These are phyloP conservation scores for Trochalopteron elliotii DNA, from an alignment of 2,113 vertebrate species.

Conservation along the genomic window DNA sequence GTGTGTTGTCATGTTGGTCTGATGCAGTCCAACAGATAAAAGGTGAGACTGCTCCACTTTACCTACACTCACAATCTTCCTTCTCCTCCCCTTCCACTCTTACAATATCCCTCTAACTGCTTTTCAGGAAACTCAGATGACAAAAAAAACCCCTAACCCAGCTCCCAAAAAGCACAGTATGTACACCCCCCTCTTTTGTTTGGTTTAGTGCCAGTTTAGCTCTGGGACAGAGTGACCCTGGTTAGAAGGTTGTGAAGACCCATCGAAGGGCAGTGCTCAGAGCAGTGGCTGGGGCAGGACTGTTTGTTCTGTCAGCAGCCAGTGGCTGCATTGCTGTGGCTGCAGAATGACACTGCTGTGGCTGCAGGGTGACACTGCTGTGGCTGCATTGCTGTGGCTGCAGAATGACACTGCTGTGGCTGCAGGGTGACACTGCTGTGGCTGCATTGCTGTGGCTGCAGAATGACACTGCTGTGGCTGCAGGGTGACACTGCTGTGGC, in stretches of 20 bases:
- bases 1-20: background rate
- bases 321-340: background rate
- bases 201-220: background rate
- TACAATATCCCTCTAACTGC: background rate
- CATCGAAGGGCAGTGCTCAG: background rate
- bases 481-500: background rate
- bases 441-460: background rate
- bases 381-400: background rate
- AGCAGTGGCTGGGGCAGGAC: background rate
- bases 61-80: background rate
- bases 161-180: background rate
- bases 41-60: background rate
- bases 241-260: background rate
- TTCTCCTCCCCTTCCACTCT: background rate
- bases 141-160: background rate
- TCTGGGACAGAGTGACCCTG: background rate
- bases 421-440: fast-evolving
- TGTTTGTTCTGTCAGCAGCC: background rate
- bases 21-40: background rate
- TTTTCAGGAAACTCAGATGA: background rate
- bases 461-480: background rate
- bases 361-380: background rate
- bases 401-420: fast-evolving
- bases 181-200: background rate
- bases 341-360: background rate